phyloP scores from a whole-genome alignment of 92 coral and sea anemone species.

The Montipora capitata region DNA sequence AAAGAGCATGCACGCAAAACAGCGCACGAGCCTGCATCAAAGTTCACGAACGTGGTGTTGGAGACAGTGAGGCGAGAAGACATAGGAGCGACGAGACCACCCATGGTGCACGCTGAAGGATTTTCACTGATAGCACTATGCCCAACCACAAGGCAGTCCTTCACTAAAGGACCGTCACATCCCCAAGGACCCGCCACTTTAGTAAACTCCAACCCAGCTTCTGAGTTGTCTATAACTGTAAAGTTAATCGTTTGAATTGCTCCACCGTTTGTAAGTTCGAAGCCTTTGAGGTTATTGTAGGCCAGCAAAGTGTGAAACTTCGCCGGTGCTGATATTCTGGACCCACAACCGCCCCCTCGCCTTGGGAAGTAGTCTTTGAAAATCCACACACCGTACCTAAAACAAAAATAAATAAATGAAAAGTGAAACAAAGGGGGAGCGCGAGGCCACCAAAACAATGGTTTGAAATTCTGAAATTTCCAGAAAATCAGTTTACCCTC shows the following conservation, averaged over 20 bases:
- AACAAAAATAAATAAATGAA: neutral
- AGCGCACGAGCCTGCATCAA: conserved; percentile 73
- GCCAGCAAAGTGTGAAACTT: conserved; percentile 84
- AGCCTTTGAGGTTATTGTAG: conserved; percentile 93
- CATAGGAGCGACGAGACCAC: conserved; percentile 85
- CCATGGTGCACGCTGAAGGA: conserved; percentile 78
- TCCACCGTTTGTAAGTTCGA: conserved; percentile 84
- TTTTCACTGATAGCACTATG: conserved; percentile 79
- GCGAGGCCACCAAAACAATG: too few relatives aligned
- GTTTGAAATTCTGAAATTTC: neutral
- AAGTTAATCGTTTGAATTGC: conserved; percentile 88
- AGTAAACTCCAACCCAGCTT: conserved; percentile 91
- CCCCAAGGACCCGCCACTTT: conserved; percentile 87
- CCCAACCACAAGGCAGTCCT: conserved; percentile 88
- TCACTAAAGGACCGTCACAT: conserved; percentile 72
- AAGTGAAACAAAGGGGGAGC: neutral
- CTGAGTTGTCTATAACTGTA: conserved; percentile 82
- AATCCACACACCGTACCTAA: conserved; percentile 91
- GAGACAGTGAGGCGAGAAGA: conserved; percentile 84
- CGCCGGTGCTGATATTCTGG: conserved; percentile 78
- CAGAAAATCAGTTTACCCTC: conserved; percentile 44
- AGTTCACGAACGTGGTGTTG: conserved; percentile 86
- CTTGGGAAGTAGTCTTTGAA: conserved; percentile 87
- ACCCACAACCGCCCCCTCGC: conserved; percentile 61
- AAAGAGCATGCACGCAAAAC: conserved; percentile 90